A percentile compares a stretch with the other conserved stretches of the same genome.
Evolutionary conservation across 2,888 invertebrate genomes (phyloP).

Genomic region (Chesias legatella): DNA sequence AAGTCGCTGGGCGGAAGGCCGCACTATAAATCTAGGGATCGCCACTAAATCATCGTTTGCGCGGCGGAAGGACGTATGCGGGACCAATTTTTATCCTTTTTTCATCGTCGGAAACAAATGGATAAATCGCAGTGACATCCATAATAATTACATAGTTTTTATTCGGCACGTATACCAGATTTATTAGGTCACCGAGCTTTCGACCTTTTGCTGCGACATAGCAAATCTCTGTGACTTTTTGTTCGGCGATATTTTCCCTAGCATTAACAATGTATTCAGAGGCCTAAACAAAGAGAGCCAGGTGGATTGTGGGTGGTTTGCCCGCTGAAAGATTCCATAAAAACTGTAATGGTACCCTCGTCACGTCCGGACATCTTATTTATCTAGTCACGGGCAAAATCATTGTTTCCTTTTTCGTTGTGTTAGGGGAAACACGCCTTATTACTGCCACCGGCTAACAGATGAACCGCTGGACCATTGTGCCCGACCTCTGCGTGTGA

Average conservation of each 20-base stretch:
- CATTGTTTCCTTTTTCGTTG: constrained; percentile 72
- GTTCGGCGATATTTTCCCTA: constrained; percentile 34
- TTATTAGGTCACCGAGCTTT: constrained; percentile 17
- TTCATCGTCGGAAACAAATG: constrained; percentile 51
- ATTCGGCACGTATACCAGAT: constrained; percentile 18
- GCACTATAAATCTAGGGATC: constrained; percentile 68
- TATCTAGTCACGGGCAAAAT: constrained; percentile 75
- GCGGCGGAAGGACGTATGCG: constrained; percentile 51
- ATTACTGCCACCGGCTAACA: constrained; percentile 65
- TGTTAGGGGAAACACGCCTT: constrained; percentile 64
- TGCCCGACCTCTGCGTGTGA: constrained; percentile 60
- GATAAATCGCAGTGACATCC: constrained; percentile 42
- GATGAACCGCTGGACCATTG: constrained; percentile 68
- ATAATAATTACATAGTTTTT: constrained; percentile 38
- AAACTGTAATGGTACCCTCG: constrained; percentile 74
- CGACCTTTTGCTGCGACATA: constrained; percentile 22
- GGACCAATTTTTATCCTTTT: constrained; percentile 57
- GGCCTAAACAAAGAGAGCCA: constrained; percentile 64
- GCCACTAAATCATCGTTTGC: constrained; percentile 73
- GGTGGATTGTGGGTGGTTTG: constrained; percentile 51
- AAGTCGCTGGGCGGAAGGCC: constrained; percentile 62
- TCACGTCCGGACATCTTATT: constrained; percentile 76
- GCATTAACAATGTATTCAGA: constrained; percentile 60
- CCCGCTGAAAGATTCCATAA: constrained; percentile 70
- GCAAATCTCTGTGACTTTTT: constrained; percentile 34